phyloP scores from a whole-genome alignment of 2,888 invertebrate genomes.

The Cloeon dipterum region DNA sequence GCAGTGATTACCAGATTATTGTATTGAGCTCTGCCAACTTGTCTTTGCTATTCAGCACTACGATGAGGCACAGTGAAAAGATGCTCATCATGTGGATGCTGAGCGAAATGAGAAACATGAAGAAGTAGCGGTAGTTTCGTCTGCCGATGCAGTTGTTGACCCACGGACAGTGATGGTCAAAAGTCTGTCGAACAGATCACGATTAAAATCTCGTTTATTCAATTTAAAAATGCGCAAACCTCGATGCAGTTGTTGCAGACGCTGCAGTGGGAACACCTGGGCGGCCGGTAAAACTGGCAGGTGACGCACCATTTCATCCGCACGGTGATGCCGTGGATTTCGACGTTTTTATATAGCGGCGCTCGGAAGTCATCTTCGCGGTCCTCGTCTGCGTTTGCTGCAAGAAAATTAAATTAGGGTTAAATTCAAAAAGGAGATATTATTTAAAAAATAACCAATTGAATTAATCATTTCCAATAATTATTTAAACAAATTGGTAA shows the following conservation, averaged over 20 bases:
- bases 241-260: conserved; percentile 98
- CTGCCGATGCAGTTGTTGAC: conserved; percentile 94
- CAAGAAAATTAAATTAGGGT: no score
- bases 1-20: conserved; percentile 31
- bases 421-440: no score
- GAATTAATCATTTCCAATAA: no score
- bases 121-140: conserved; percentile 95
- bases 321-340: conserved; percentile 94
- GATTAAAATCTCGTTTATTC: no score
- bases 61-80: conserved; percentile 80
- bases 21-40: conserved; percentile 56
- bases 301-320: conserved; percentile 99
- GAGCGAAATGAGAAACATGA: conserved; percentile 90
- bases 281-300: conserved; percentile 98
- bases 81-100: conserved; percentile 96
- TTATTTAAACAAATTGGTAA: no score
- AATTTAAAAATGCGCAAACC: conserved; percentile 32
- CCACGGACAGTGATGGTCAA: conserved; percentile 99
- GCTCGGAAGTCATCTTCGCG: conserved; percentile 93
- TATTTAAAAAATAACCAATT: no score
- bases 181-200: no score
- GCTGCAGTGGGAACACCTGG: conserved; percentile 96
- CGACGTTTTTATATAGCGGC: conserved; percentile 88
- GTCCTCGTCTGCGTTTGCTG: conserved; percentile 91
- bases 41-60: conserved; percentile 67